Evolutionary conservation across 2,888 invertebrate genomes (phyloP), one percentile per base, ranked within the genome.

Genomic region (Mactromeris polynyma): DNA sequence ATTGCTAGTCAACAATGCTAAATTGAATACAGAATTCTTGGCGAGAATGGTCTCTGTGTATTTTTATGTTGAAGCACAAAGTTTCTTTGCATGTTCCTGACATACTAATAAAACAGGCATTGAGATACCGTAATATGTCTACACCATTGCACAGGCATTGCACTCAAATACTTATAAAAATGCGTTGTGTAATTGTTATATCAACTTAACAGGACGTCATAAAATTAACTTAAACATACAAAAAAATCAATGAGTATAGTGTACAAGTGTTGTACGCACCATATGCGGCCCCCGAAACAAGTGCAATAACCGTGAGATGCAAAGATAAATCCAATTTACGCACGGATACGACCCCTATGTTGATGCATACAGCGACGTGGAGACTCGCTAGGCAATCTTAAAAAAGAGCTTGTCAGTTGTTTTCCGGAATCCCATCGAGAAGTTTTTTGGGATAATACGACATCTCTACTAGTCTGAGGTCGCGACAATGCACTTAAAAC

Each of bases 141-240:
- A 11, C 26, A n/a, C 26, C 26, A 26, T n/a, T 64, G 58, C 9
- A 26, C 9, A 64, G 58, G 26, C 4, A 64, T 26, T 64, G 58
- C 58, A 64, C 58, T 64, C 58, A 64, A 81, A 51, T 54, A 54
- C 51, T 81, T 54, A 54, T 64, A 82, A 83, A 73, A 83, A 73
- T 38, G 31, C 33, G 51, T 26, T 81, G 51, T 42, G 4, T 81
- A 42, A n/a, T 26, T 33, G 26, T 73, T 36, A 1, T 33, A 73
- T 33, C 33, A 33, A 73, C 73, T 73, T 73, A 14, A 36, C 73
- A 73, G 9, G 73, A 73, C 36, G 33, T 36, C 33, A 73, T 73
- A 17, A 33, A 33, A 73, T 73, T 73, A 4, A 26, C 17, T 73
- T 36, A 73, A 33, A 58, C 6, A 19, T 7, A 73, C 9, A 73